These are phyloP conservation scores for Drosophila mimetica DNA, from an alignment of 2,888 invertebrate species.

Conservation along the genomic window DNA sequence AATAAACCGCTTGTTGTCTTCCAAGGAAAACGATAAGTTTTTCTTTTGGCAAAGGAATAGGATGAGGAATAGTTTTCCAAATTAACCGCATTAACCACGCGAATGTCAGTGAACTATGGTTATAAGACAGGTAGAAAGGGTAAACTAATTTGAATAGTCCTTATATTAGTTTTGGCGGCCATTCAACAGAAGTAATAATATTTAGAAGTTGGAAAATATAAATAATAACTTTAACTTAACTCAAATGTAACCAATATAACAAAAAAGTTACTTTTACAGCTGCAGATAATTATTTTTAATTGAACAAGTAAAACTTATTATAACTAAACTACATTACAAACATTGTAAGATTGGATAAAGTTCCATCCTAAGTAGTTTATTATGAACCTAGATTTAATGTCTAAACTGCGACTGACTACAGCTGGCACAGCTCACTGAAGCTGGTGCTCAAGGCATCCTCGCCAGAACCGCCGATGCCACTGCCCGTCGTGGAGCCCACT, in stretches of 20 bases:
- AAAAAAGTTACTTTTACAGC: no score
- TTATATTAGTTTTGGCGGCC: no score
- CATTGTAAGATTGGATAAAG: no score
- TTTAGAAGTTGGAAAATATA: no score
- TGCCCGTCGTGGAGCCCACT: slow-evolving; percentile 12
- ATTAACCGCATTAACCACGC: slow-evolving; percentile 1
- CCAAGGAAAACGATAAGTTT: slow-evolving; percentile 13
- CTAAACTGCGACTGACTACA: not conserved
- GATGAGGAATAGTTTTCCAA: not conserved
- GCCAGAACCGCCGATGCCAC: slow-evolving; percentile 16
- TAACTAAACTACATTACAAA: no score
- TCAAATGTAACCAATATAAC: no score
- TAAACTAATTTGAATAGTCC: not conserved
- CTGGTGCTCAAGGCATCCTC: slow-evolving; percentile 78
- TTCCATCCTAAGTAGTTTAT: no score
- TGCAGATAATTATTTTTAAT: no score
- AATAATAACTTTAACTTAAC: no score
- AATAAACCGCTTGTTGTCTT: slow-evolving; percentile 1
- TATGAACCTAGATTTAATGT: not conserved
- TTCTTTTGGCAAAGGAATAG: slow-evolving; percentile 6
- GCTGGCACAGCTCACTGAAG: slow-evolving; percentile 75
- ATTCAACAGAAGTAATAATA: no score
- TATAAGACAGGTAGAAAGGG: not conserved
- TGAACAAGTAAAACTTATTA: no score
- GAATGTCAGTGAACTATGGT: slow-evolving; percentile 15